phyloP scores from a whole-genome alignment of 2,888 invertebrate genomes.

The Caenorhabditis uteleia region DNA sequence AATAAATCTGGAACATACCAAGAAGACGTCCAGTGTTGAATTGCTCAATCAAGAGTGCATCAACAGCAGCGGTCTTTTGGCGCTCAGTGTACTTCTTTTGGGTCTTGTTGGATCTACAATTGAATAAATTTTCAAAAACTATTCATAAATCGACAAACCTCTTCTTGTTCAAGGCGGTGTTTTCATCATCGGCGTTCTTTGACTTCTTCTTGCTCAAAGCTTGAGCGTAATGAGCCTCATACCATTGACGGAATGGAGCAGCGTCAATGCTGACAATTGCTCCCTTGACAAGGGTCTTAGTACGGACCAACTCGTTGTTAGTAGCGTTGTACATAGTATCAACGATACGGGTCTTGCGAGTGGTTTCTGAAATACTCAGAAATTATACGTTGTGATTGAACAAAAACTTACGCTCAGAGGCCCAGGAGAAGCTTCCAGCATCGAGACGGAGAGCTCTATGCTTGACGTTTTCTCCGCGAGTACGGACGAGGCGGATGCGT shows the following conservation, averaged over 20 bases:
- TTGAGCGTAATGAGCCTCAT: constrained; percentile 92
- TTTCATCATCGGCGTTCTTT: constrained; percentile 83
- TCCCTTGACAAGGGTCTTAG: constrained; percentile 96
- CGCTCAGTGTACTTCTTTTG: constrained; percentile 89
- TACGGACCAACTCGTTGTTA: constrained; percentile 98
- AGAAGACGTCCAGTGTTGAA: constrained; percentile 93
- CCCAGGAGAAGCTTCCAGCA: constrained; percentile 95
- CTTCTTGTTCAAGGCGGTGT: constrained; percentile 90
- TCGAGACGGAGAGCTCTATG: constrained; percentile 94
- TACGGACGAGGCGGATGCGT: constrained; percentile 89
- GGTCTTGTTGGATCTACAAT: constrained; percentile 47
- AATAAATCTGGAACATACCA: constrained; percentile 77
- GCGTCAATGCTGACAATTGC: constrained; percentile 56
- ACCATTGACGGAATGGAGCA: constrained; percentile 84
- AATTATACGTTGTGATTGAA: background rate
- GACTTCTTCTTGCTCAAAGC: constrained; percentile 93
- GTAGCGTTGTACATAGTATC: constrained; percentile 99
- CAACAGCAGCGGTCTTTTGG: constrained; percentile 91
- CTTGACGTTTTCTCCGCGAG: constrained; percentile 92
- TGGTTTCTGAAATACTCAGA: constrained; percentile 80
- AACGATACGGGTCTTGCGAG: constrained; percentile 95
- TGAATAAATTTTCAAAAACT: background rate
- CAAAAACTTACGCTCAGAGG: constrained; percentile 84
- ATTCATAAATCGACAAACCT: too few species aligned
- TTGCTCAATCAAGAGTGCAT: constrained; percentile 90